Evolutionary conservation across 64 coral and sea anemone genomes (phyloP), one percentile per base, ranked within the genome.

Genomic region (Orbicella faveolata): DNA sequence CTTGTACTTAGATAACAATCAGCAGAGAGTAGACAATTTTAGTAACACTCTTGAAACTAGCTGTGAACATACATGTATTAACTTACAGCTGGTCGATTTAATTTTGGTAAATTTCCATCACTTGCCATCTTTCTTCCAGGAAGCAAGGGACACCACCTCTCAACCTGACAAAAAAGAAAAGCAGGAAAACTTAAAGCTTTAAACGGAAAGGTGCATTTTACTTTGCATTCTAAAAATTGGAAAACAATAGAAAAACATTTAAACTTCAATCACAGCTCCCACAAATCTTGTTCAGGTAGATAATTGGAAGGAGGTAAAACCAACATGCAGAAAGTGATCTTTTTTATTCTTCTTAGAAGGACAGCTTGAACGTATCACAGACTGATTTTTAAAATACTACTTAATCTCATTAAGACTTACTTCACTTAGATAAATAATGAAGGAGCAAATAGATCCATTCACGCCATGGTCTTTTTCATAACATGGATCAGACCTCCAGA

Each of bases 361-460:
- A 59, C 55, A 59, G 55, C 15, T 14, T 12, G 55, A 14, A 11
- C 13, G 9, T 57, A 57, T 57, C 13, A 14, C 6, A 14, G 12
- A 59, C 67, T 26, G 21, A 23, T 26, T 70, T n/a, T 10, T n/a
- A 7, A 26, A 70, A 5, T 70, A 26, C 23, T 26, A 9, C 18
- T 21, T 23, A 67, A 18, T 26, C n/a, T 25, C 25, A 11, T 26
- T 9, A 25, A 37, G 67, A 90, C 77, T 52, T 95, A 93, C 96
- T 91, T 83, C 80, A 74, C 96, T 98, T 36, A 98, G 89, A 75
- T 98, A 98, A 3, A 85, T 34, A 61, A 98, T 74, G 33, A 98
- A 98, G 20, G 96, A 98, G 76, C 96, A 98, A 13, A 98, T 91
- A 11, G 90, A 88, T 19, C 96, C 96, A 93, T 98, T 98, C 37